Conservation (phyloP, 2,888 invertebrate genomes). For the Charanyca ferruginea region DNA sequence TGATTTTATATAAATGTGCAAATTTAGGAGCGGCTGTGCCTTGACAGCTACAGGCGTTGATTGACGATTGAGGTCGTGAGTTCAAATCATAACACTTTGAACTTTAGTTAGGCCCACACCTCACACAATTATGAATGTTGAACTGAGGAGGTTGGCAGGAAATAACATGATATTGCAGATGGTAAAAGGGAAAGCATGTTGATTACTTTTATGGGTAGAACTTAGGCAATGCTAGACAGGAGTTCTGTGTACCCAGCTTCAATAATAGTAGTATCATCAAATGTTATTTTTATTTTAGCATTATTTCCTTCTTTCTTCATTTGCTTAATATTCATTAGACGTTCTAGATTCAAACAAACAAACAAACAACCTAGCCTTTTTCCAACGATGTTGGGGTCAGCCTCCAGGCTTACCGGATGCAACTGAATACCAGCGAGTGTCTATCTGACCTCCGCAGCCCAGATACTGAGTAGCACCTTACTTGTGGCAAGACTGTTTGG, state of each 20-base stretch:
- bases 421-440: too few relatives aligned
- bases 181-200: conserved; percentile 8
- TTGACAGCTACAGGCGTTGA: conserved; percentile 50
- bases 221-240: not conserved
- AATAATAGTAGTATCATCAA: not conserved
- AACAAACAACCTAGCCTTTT: too few relatives aligned
- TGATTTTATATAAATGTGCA: conserved; percentile 28
- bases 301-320: not conserved
- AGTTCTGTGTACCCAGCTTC: not conserved
- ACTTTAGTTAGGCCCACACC: conserved; percentile 51
- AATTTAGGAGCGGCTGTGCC: conserved; percentile 34
- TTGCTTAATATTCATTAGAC: too few relatives aligned
- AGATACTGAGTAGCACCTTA: too few relatives aligned
- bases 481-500: too few relatives aligned
- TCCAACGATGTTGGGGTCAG: too few relatives aligned
- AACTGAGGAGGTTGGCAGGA: conserved; percentile 25
- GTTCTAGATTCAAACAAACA: too few relatives aligned
- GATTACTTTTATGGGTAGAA: not conserved
- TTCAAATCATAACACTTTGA: conserved; percentile 56
- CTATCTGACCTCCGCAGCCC: too few relatives aligned
- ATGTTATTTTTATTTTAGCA: not conserved
- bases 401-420: too few relatives aligned
- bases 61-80: conserved; percentile 54
- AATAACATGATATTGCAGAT: conserved; percentile 10
- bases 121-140: conserved; percentile 12